Base-by-base conservation (phyloP, 2,113 vertebrate species). In the Danio rerio region DNA sequence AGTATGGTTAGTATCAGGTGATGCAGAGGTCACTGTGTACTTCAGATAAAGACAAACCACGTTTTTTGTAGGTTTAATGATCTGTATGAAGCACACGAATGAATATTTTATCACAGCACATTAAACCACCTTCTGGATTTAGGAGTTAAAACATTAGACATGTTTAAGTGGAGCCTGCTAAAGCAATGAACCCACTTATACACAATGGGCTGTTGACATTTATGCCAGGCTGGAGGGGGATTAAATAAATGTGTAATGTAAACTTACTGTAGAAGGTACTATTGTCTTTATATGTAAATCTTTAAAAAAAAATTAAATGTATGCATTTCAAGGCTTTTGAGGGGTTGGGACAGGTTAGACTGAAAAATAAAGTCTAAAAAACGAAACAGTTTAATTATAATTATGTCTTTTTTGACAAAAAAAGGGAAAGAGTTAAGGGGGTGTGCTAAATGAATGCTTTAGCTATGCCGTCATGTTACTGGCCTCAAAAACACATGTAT, bases 91-190 rank as follows among this genome's bases (percentile, higher is more conserved):
- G 73, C 78, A 82, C 84, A 86, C 68, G 74, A 89, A 88, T 81
- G 80, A 84, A 84, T 85, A 78, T 80, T 90, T 86, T 80, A 89
- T 86, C 87, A 70, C 81, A 86, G 80, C 71, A 80, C 84, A 91
- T 89, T 90, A 89, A 90, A 86, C 86, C 73, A 63, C 52, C n/a
- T 83, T 83, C 79, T 83, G 55, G 62, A 62, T 79, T 63, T 80
- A 65, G 78, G 82, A 72, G 82, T 87, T 89, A 88, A 90, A 84
- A 85, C 81, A 91, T 90, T 87, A 90, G 53, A 81, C 84, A 78
- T 49, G 47, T 75, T 84, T 55, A 59, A 47, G 21, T 45, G 12
- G 65, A 42, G 50, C 63, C 47, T 83, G 69, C 43, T 16, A 76
- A 65, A 74, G 62, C 31, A 50, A 8, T 49, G 13, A 61, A 7